Conservation (phyloP, 2,113 vertebrate genomes). For the Pelecanoides urinatrix region DNA sequence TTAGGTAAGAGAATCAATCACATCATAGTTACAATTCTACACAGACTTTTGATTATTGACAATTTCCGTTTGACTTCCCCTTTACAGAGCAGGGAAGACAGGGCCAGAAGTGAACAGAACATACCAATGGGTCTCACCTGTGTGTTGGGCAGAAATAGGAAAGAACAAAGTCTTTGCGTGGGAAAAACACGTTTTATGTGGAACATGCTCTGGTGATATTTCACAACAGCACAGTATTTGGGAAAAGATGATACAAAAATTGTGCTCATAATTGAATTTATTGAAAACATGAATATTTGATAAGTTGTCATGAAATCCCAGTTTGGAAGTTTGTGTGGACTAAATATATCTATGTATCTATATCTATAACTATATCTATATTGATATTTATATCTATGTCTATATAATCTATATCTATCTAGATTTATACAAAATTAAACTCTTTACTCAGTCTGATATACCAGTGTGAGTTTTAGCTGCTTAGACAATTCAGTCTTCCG, state of each 20-base stretch:
- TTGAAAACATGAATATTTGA: neutral
- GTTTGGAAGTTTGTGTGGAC: neutral
- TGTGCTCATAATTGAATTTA: neutral
- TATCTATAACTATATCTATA: too few relatives aligned
- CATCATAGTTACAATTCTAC: neutral
- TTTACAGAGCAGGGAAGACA: neutral
- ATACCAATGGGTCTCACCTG: neutral
- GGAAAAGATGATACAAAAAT: neutral
- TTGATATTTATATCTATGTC: too few relatives aligned
- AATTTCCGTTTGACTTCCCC: neutral
- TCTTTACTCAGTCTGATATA: neutral
- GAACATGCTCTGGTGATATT: neutral
- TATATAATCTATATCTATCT: neutral
- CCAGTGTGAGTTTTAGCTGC: neutral
- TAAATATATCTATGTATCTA: neutral
- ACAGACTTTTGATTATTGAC: neutral
- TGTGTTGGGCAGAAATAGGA: neutral
- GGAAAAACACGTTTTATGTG: neutral
- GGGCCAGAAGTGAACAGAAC: neutral
- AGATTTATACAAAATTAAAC: neutral
- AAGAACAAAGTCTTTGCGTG: neutral
- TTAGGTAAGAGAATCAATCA: neutral
- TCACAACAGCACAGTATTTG: neutral
- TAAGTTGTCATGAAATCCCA: neutral
- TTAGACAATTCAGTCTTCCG: neutral